Evolutionary conservation across 2,888 invertebrate species (phyloP).

Genomic region (Scaptomyza parva): DNA sequence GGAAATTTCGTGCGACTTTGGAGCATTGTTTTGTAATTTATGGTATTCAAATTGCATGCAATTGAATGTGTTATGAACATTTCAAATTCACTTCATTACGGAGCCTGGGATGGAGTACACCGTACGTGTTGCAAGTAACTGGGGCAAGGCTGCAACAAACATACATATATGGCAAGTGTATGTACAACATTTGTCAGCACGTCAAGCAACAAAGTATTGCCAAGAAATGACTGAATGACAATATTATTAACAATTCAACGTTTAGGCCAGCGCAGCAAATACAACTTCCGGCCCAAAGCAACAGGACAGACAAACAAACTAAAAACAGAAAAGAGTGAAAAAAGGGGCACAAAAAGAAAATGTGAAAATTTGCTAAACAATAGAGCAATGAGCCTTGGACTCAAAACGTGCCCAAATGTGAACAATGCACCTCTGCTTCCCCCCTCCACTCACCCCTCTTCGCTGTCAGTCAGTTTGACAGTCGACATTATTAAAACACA

Average conservation of each 20-base stretch:
- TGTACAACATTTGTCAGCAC: conserved; percentile 44
- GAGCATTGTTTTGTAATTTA: conserved; percentile 64
- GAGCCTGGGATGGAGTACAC: neutral
- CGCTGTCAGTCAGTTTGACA: conserved; percentile 37
- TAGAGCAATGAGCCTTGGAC: conserved; percentile 54
- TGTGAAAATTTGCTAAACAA: conserved; percentile 64
- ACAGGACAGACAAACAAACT: conserved; percentile 4
- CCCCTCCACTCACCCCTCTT: neutral
- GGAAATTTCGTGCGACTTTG: conserved; percentile 35
- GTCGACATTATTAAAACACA: conserved; percentile 50
- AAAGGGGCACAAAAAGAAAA: conserved; percentile 17
- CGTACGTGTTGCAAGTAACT: conserved; percentile 27
- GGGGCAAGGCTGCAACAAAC: conserved; percentile 59
- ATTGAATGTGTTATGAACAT: conserved; percentile 52
- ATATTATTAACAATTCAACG: conserved; percentile 67
- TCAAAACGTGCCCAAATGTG: conserved; percentile 28
- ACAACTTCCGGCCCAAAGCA: conserved; percentile 53
- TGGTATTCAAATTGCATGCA: conserved; percentile 65
- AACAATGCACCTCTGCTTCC: conserved; percentile 33
- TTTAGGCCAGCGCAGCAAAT: conserved; percentile 71
- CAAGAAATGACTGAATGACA: conserved; percentile 10
- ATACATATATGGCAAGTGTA: conserved; percentile 3
- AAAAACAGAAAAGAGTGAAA: neutral
- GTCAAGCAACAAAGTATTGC: conserved; percentile 11
- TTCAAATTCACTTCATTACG: conserved; percentile 55